These are phyloP conservation scores for Brachionus paranguensis DNA, from an alignment of 1,140 invertebrate genomes.

Conservation along the genomic window DNA sequence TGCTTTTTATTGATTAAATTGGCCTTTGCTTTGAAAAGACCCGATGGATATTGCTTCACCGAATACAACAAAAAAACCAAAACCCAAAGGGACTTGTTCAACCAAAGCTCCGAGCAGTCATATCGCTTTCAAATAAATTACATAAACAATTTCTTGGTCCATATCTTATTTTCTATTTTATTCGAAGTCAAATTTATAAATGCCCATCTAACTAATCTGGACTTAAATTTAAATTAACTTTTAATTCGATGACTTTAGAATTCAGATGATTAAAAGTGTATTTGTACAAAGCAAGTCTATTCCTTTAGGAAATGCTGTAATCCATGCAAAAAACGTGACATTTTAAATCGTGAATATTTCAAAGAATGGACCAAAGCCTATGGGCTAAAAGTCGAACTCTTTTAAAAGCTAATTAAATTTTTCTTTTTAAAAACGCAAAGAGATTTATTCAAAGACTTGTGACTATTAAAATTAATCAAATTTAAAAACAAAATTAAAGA, in stretches of 20 bases:
- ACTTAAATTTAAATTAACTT: background rate
- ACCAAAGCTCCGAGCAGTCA: background rate
- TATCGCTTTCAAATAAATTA: background rate
- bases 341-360: background rate
- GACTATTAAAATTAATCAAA: background rate
- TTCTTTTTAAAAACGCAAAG: background rate
- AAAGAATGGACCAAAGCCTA: background rate
- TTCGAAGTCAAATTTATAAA: background rate
- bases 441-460: background rate
- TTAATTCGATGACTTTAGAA: background rate
- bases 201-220: background rate
- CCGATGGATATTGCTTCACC: background rate
- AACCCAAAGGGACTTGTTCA: background rate
- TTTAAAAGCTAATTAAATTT: background rate
- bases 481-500: slow-evolving; percentile 7
- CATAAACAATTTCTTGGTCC: background rate
- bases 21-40: background rate
- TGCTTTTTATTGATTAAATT: background rate
- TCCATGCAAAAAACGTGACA: background rate
- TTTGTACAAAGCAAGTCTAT: background rate
- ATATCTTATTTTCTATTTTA: background rate
- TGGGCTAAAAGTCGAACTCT: background rate
- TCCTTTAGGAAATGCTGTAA: background rate
- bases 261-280: background rate
- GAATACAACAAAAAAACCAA: background rate